phyloP scores from a whole-genome alignment of 2,113 vertebrate genomes.

The Gymnobelideus leadbeateri region DNA sequence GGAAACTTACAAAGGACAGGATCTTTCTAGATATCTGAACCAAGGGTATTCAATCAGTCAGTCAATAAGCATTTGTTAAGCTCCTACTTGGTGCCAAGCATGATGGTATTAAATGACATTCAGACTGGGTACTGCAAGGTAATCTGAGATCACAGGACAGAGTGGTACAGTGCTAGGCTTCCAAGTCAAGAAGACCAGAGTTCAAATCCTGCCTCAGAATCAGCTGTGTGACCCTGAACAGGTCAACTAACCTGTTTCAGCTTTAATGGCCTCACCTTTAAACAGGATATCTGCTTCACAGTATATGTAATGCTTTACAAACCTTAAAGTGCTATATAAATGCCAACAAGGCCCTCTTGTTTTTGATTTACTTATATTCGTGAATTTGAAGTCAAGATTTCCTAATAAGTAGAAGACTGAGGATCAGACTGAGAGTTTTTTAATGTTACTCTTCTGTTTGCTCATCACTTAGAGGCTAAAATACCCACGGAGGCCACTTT shows the following conservation, averaged over 20 bases:
- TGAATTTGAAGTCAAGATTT: background rate
- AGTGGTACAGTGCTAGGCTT: background rate
- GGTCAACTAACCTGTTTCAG: background rate
- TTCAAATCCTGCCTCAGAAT: background rate
- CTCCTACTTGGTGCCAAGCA: background rate
- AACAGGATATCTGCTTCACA: background rate
- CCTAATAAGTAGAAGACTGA: background rate
- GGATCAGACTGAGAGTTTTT: background rate
- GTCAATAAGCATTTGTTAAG: conserved; percentile 24
- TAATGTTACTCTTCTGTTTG: background rate
- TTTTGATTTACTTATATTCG: background rate
- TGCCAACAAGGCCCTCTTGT: background rate
- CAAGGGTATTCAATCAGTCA: conserved; percentile 41
- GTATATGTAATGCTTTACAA: too few relatives aligned
- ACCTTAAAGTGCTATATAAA: background rate
- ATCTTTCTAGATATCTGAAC: conserved; percentile 30
- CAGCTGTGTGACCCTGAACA: background rate
- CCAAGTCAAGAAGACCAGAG: background rate
- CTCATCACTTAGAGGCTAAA: background rate
- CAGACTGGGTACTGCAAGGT: background rate
- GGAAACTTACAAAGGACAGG: conserved; percentile 31
- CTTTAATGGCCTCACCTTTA: background rate
- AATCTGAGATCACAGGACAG: background rate
- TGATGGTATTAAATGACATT: background rate
- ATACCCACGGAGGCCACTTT: background rate